Conservation (phyloP, 2,797 vertebrate species). For the Pseudotriccus pelzelni region DNA sequence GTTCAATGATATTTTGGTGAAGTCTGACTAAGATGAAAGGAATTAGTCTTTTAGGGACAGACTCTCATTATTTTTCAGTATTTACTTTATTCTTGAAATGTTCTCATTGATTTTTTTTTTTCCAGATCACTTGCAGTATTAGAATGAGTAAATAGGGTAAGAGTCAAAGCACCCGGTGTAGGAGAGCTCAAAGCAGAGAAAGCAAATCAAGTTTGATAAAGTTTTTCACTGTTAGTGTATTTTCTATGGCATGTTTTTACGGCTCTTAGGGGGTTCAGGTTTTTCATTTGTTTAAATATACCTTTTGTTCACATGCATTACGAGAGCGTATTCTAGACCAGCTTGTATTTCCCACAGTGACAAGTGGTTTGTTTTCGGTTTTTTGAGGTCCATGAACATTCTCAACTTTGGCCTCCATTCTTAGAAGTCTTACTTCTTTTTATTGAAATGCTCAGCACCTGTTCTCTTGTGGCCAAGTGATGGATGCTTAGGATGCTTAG, state of each 20-base stretch:
- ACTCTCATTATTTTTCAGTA: background rate
- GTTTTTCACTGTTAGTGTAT: background rate
- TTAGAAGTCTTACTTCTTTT: background rate
- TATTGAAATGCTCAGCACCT: background rate
- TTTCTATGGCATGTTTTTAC: background rate
- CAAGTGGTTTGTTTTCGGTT: background rate
- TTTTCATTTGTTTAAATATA: background rate
- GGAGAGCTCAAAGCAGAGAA: background rate
- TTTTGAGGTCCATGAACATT: background rate
- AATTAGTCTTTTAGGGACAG: background rate
- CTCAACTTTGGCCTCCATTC: background rate
- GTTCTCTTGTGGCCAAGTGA: background rate
- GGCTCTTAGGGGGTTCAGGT: background rate
- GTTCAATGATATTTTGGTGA: background rate
- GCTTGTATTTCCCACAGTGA: background rate
- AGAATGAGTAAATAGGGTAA: background rate
- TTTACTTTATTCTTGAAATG: constrained; percentile 11
- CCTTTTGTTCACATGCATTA: background rate
- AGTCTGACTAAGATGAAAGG: background rate
- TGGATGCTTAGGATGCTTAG: background rate
- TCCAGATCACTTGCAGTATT: background rate
- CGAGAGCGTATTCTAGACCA: background rate
- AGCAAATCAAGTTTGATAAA: background rate
- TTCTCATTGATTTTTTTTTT: background rate
- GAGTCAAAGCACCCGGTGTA: background rate